Percentiles rank a stretch among this genome's conserved stretches.
These are phyloP conservation scores for Minunthozetes semirufus DNA, from an alignment of 2,888 invertebrate species.

Conservation along the genomic window DNA sequence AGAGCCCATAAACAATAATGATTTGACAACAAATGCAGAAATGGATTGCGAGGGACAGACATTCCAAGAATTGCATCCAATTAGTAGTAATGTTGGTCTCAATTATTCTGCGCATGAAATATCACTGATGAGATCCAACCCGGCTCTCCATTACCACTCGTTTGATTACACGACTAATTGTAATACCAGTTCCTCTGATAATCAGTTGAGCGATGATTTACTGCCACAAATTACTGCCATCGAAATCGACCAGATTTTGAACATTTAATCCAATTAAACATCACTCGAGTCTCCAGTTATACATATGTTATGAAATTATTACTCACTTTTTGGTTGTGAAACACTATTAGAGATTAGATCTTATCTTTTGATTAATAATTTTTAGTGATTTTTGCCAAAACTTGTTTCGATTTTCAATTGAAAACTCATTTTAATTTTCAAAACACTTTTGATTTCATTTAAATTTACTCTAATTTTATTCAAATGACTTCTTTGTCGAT, in stretches of 20 bases:
- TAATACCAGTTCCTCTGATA: not conserved
- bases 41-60: conserved; percentile 4
- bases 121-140: conserved; percentile 14
- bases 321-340: not conserved
- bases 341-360: no score
- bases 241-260: conserved; percentile 28
- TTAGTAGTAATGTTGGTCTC: conserved; percentile 26
- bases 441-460: no score
- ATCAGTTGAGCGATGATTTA: conserved; percentile 17
- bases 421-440: no score
- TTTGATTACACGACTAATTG: conserved; percentile 14
- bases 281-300: not conserved
- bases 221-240: conserved; percentile 27
- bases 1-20: not conserved
- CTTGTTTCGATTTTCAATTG: no score
- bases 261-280: not conserved
- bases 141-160: conserved; percentile 1
- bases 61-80: conserved; percentile 30
- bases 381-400: no score
- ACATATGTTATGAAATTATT: not conserved
- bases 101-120: conserved; percentile 27
- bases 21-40: not conserved
- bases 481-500: no score
- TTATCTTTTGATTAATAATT: no score
- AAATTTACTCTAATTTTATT: no score